These are phyloP conservation scores for Pterobdella sp. DNA, from an alignment of 2,888 invertebrate species.

Conservation along the genomic window DNA sequence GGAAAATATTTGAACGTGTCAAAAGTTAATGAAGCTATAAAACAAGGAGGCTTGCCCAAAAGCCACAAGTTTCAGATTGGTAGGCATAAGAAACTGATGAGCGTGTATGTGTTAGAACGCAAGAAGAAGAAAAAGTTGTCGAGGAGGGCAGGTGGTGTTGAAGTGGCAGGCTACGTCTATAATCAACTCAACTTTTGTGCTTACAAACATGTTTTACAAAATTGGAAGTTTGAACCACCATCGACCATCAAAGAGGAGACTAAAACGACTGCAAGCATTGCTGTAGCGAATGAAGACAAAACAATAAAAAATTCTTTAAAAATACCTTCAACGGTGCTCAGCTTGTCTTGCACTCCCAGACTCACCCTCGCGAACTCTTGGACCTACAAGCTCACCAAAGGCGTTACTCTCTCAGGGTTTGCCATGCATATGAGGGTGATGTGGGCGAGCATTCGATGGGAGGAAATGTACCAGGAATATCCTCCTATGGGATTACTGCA, in stretches of 20 bases:
- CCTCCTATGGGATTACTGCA: conserved; percentile 39
- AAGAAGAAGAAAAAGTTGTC: conserved; percentile 8
- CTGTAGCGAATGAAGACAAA: not conserved
- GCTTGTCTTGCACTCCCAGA: conserved; percentile 64
- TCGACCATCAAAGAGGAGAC: too few species aligned
- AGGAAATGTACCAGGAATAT: conserved; percentile 65
- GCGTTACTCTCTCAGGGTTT: conserved; percentile 73
- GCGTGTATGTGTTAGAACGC: conserved; percentile 9
- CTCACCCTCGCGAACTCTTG: conserved; percentile 94
- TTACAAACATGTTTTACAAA: not conserved
- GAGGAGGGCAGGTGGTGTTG: conserved; percentile 10
- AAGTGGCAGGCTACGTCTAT: conserved; percentile 22
- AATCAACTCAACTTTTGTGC: conserved; percentile 17
- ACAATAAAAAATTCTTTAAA: not conserved
- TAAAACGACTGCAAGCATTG: not conserved
- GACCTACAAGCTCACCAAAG: conserved; percentile 78
- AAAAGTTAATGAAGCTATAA: not conserved
- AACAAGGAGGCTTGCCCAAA: conserved; percentile 21
- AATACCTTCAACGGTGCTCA: conserved; percentile 29
- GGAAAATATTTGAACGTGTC: not conserved
- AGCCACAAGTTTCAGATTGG: conserved; percentile 18
- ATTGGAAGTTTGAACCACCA: not conserved
- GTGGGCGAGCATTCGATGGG: conserved; percentile 90
- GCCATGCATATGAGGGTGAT: conserved; percentile 81
- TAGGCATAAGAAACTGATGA: not conserved